Percentiles rank a stretch among this genome's conserved stretches.
Evolutionary conservation across 2,888 invertebrate genomes (phyloP).

Genomic region (Andrena haemorrhoa): DNA sequence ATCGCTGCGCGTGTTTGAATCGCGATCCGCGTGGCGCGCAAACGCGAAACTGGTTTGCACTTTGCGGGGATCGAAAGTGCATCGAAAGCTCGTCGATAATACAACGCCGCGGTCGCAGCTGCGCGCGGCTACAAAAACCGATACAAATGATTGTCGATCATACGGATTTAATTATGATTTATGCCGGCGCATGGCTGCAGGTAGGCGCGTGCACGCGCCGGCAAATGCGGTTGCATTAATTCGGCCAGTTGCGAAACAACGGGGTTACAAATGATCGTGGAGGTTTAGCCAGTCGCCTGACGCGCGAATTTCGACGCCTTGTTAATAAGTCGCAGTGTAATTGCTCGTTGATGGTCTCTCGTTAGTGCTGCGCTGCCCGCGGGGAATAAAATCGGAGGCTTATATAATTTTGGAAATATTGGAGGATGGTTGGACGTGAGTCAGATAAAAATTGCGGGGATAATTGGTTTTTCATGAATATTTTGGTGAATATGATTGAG

Average conservation of each 20-base stretch:
- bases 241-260: slow-evolving; percentile 37
- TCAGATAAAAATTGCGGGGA: too few relatives aligned
- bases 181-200: slow-evolving; percentile 14
- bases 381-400: too few relatives aligned
- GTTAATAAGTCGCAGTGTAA: slow-evolving; percentile 46
- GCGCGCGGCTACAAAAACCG: slow-evolving; percentile 47
- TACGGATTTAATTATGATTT: slow-evolving; percentile 61
- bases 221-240: slow-evolving; percentile 13
- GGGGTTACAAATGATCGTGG: slow-evolving; percentile 13
- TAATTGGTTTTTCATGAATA: too few relatives aligned
- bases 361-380: neutral
- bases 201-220: slow-evolving; percentile 9
- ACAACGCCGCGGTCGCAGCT: slow-evolving; percentile 20
- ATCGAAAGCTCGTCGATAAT: slow-evolving; percentile 38
- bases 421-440: too few relatives aligned
- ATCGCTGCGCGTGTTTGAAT: slow-evolving; percentile 16
- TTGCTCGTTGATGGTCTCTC: neutral
- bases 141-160: slow-evolving; percentile 55
- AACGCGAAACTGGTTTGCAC: slow-evolving; percentile 49
- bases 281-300: slow-evolving; percentile 19
- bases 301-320: slow-evolving; percentile 42
- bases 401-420: too few relatives aligned
- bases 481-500: too few relatives aligned
- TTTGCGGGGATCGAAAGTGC: slow-evolving; percentile 47
- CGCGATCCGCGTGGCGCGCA: neutral